Conservation (phyloP, 2,888 invertebrate species). For the Pasiphila rectangulata region DNA sequence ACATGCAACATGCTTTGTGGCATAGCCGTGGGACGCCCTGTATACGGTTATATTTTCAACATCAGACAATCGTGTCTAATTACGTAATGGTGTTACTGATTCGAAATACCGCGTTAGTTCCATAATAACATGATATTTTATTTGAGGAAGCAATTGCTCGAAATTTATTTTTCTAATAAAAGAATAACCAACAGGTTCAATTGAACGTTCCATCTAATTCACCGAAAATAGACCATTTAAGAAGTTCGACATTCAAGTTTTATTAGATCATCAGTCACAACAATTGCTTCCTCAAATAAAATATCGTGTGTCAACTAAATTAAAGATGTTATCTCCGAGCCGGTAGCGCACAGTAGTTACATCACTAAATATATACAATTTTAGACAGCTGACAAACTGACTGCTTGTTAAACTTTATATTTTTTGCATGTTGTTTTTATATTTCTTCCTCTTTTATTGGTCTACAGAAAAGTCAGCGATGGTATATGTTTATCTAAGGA, state of each 20-base stretch:
- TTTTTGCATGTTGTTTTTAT: neutral
- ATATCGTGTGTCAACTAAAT: slow-evolving; percentile 24
- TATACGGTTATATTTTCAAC: too few relatives aligned
- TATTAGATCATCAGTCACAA: slow-evolving; percentile 25
- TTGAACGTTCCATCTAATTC: neutral
- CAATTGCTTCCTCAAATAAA: slow-evolving; percentile 26
- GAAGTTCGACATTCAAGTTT: too few relatives aligned
- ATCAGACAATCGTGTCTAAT: too few relatives aligned
- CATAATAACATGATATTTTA: slow-evolving; percentile 19
- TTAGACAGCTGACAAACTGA: too few relatives aligned
- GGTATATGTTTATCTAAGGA: too few relatives aligned
- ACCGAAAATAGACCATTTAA: slow-evolving; percentile 12
- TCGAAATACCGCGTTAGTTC: too few relatives aligned
- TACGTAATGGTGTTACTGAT: too few relatives aligned
- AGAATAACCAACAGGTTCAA: too few relatives aligned
- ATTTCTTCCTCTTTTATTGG: neutral
- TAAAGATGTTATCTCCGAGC: slow-evolving; percentile 28
- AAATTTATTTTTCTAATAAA: too few relatives aligned
- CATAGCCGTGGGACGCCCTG: too few relatives aligned
- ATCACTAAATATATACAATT: slow-evolving; percentile 8
- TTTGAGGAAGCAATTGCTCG: slow-evolving; percentile 27
- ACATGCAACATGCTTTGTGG: too few relatives aligned
- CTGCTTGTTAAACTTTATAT: neutral
- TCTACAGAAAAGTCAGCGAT: too few relatives aligned
- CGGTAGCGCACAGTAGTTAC: slow-evolving; percentile 15